phyloP scores from a whole-genome alignment of 1,140 invertebrate genomes.

The Teleopsis dalmanni region DNA sequence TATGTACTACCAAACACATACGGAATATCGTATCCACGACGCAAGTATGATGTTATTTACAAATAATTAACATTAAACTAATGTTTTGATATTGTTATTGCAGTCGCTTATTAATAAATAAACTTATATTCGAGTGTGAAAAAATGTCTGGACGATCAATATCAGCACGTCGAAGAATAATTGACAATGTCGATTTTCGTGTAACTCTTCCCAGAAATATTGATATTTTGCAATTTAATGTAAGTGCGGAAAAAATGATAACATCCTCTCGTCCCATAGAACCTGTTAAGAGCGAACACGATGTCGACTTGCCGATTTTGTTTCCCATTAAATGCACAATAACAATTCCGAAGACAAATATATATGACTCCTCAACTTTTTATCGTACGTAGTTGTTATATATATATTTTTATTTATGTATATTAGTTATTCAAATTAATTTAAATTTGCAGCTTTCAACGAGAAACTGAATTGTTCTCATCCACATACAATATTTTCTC shows the following conservation, averaged over 20 bases:
- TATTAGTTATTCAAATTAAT: not conserved
- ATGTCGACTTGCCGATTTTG: conserved; percentile 57
- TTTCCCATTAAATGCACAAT: conserved; percentile 62
- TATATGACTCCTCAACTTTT: conserved; percentile 54
- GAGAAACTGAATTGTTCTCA: conserved; percentile 44
- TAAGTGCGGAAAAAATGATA: conserved; percentile 57
- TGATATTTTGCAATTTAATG: conserved; percentile 56
- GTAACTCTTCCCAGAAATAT: conserved; percentile 54
- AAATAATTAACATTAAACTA: conserved; percentile 60
- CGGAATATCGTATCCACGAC: conserved; percentile 58
- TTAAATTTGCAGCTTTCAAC: conserved; percentile 48
- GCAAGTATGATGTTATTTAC: conserved; percentile 64
- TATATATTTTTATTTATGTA: not conserved
- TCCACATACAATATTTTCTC: conserved; percentile 67
- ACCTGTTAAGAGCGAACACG: conserved; percentile 47
- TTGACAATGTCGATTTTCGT: conserved; percentile 51
- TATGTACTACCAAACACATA: too few relatives aligned
- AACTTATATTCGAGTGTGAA: conserved; percentile 64
- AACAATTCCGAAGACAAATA: conserved; percentile 56
- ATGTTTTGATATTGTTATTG: conserved; percentile 32
- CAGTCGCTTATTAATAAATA: conserved; percentile 61
- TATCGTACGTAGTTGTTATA: conserved; percentile 58
- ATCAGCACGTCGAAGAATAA: conserved; percentile 48
- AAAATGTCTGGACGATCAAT: conserved; percentile 50
- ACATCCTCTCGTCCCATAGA: conserved; percentile 54